A percentile compares a stretch with the other conserved stretches of the same genome.
These are phyloP conservation scores for Microctonus aethiopoides DNA, from an alignment of 2,888 invertebrate species.

Conservation along the genomic window DNA sequence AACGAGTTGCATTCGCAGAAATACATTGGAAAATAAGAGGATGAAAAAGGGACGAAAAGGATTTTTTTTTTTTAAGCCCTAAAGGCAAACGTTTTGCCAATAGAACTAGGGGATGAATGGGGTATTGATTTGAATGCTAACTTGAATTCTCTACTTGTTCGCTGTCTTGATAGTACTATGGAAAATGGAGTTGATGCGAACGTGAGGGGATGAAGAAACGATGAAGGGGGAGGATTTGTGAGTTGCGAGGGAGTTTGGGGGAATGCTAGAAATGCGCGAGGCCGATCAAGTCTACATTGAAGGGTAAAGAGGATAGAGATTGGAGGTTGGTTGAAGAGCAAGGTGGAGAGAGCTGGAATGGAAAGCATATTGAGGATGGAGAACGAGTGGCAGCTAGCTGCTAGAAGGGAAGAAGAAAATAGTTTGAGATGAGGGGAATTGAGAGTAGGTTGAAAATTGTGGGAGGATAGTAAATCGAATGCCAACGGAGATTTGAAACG, in stretches of 20 bases:
- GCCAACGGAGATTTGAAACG: neutral
- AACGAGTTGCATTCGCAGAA: too few species aligned
- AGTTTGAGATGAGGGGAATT: neutral
- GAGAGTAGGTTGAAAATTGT: neutral
- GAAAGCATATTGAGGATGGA: neutral
- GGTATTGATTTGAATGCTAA: slow-evolving; percentile 49
- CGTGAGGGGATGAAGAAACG: neutral
- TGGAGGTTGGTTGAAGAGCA: neutral
- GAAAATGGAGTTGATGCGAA: neutral
- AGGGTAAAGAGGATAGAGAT: neutral
- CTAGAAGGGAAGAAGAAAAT: neutral
- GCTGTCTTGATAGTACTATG: neutral
- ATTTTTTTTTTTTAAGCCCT: too few species aligned
- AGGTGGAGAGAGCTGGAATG: neutral
- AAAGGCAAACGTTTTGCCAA: slow-evolving; percentile 1
- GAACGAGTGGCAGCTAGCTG: neutral
- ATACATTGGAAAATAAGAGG: too few species aligned
- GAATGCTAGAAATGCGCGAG: slow-evolving; percentile 3
- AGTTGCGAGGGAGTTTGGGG: neutral
- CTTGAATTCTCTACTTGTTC: slow-evolving; percentile 10
- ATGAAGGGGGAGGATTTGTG: neutral
- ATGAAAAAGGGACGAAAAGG: too few species aligned
- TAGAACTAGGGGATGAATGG: slow-evolving; percentile 35
- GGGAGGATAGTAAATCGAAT: slow-evolving; percentile 8
- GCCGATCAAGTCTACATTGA: neutral